Evolutionary conservation across 1,140 invertebrate species (phyloP).

Genomic region (Ceratosolen solmsi): DNA sequence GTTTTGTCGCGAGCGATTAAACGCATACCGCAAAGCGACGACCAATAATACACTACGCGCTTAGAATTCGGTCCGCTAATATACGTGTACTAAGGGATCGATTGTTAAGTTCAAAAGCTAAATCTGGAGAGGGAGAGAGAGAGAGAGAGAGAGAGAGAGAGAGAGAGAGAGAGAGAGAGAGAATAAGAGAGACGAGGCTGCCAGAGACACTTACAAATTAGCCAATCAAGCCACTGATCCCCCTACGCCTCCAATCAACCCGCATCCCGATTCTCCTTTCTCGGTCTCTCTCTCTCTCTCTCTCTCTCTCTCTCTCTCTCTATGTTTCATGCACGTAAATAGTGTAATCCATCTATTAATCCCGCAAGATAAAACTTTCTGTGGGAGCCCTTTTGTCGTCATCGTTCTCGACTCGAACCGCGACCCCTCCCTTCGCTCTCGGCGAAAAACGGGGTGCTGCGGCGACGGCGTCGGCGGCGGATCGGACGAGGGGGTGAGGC

Average conservation of each 20-base stretch:
- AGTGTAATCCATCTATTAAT: slow-evolving; percentile 74
- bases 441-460: background rate
- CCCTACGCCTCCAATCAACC: slow-evolving; percentile 69
- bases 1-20: slow-evolving; percentile 32
- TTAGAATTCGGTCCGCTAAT: background rate
- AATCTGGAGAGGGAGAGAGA: background rate
- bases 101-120: slow-evolving; percentile 65
- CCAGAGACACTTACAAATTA: slow-evolving; percentile 74
- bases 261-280: slow-evolving; percentile 59
- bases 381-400: slow-evolving; percentile 67
- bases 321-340: slow-evolving; percentile 61
- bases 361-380: slow-evolving; percentile 72
- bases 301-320: slow-evolving; percentile 16
- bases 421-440: background rate
- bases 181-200: slow-evolving; percentile 53
- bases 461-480: too few species aligned
- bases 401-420: background rate
- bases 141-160: background rate
- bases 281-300: background rate
- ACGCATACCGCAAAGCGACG: background rate
- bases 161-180: background rate
- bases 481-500: background rate
- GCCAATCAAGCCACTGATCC: slow-evolving; percentile 73
- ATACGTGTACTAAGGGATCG: slow-evolving; percentile 56
- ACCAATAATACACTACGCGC: background rate